Conservation (phyloP, 2,797 vertebrate species). For the Tiaroga cobitis region DNA sequence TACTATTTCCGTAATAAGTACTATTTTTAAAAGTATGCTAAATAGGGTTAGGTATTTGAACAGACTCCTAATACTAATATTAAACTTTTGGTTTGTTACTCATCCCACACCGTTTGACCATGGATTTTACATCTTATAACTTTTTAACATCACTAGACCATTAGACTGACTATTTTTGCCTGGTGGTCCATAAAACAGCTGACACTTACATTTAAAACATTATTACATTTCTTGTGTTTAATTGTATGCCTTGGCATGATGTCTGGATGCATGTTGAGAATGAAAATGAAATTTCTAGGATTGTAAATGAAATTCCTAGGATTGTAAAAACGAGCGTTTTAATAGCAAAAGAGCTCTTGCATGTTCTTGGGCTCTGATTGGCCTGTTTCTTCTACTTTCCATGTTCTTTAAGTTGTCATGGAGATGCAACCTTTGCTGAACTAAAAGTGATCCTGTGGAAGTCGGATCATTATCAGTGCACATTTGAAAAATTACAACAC, state of each 20-base stretch:
- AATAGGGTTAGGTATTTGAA: not conserved
- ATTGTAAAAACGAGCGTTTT: not conserved
- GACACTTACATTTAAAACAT: not conserved
- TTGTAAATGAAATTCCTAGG: not conserved
- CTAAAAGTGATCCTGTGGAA: conserved; percentile 62
- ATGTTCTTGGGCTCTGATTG: conserved; percentile 26
- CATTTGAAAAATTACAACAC: conserved; percentile 63
- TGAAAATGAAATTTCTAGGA: conserved; percentile 2
- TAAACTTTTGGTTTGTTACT: not conserved
- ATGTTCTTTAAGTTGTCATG: conserved; percentile 68
- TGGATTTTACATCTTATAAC: not conserved
- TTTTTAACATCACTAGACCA: not conserved
- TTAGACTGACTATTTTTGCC: not conserved
- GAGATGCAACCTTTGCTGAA: conserved; percentile 69
- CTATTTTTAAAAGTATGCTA: not conserved
- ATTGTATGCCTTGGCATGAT: conserved; percentile 11
- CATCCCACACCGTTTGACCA: not conserved
- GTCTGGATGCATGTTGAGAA: conserved; percentile 1
- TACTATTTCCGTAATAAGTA: not conserved
- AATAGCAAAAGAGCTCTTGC: not conserved
- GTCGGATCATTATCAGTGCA: conserved; percentile 65
- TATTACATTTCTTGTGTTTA: not conserved
- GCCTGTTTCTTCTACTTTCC: conserved; percentile 38
- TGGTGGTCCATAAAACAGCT: not conserved
- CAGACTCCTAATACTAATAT: not conserved